phyloP scores from a whole-genome alignment of 2,797 vertebrate species.

The Somateria mollissima region DNA sequence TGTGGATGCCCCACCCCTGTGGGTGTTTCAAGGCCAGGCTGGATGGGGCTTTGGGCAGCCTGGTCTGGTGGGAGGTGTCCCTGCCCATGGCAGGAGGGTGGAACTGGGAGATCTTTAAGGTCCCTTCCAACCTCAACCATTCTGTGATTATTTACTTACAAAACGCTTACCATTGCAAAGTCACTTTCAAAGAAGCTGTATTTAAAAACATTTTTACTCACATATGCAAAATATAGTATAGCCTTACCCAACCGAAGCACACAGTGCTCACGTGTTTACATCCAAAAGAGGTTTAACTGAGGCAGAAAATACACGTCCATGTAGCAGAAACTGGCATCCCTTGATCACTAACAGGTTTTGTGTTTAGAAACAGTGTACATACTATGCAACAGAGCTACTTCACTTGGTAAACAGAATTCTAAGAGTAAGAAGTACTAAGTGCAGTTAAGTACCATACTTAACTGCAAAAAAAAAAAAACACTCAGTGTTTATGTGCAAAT shows the following conservation, averaged over 20 bases:
- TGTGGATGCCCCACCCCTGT: too few species aligned
- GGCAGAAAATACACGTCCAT: not conserved
- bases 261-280: not conserved
- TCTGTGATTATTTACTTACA: not conserved
- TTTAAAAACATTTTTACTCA: not conserved
- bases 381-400: accelerated
- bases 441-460: not conserved
- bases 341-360: not conserved
- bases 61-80: too few species aligned
- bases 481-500: not conserved
- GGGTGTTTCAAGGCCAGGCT: too few species aligned
- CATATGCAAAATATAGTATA: not conserved
- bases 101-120: too few species aligned
- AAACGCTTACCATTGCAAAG: not conserved
- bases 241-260: not conserved
- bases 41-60: too few species aligned
- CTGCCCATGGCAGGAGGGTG: too few species aligned
- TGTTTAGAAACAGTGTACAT: not conserved
- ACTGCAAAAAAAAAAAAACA: not conserved
- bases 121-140: too few species aligned
- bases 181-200: not conserved
- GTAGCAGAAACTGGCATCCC: not conserved
- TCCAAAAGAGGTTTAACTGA: not conserved
- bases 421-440: not conserved
- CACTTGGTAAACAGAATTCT: not conserved